A percentile compares a stretch with the other conserved stretches of the same genome.
phyloP scores from a whole-genome alignment of 30 jellyfish, hydroid and myxozoan genomes.

The Chrysaora quinquecirrha region DNA sequence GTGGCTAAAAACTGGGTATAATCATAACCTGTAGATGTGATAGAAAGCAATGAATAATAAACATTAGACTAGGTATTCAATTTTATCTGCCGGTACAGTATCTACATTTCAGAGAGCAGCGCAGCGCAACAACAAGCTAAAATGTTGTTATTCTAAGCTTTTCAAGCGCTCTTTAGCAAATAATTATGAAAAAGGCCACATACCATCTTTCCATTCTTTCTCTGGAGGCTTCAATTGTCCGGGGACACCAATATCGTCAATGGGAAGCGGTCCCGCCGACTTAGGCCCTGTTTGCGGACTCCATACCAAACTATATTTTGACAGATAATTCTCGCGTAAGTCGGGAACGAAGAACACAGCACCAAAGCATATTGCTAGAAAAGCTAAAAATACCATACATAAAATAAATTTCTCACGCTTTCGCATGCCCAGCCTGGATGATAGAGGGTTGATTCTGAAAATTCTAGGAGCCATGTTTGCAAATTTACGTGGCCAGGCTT shows the following conservation, averaged over 20 bases:
- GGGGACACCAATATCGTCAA: constrained; percentile 2
- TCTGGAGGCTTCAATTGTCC: constrained; percentile 8
- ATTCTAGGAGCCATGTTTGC: constrained; percentile 40
- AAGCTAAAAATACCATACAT: constrained; percentile 60
- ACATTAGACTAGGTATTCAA: no score
- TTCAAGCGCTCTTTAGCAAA: no score
- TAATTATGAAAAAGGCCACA: no score
- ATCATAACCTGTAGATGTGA: no score
- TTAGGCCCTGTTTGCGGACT: constrained; percentile 52
- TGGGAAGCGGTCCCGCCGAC: constrained; percentile 6
- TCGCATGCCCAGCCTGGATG: constrained; percentile 76
- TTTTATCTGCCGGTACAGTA: no score
- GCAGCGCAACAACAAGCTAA: no score
- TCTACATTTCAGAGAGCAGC: no score
- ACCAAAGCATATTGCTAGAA: constrained; percentile 79
- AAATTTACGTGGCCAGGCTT: not conserved
- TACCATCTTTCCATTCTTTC: not conserved
- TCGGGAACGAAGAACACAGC: constrained; percentile 88
- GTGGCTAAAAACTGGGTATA: no score
- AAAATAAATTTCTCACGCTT: constrained; percentile 77
- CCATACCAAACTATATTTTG: constrained; percentile 63
- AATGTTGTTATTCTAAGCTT: no score
- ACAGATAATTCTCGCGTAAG: constrained; percentile 43
- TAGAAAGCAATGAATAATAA: no score
- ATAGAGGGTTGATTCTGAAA: constrained; percentile 47